A percentile compares a stretch with the other conserved stretches of the same genome.
These are phyloP conservation scores for Indri indri DNA, from an alignment of 2,113 vertebrate species.

Conservation along the genomic window DNA sequence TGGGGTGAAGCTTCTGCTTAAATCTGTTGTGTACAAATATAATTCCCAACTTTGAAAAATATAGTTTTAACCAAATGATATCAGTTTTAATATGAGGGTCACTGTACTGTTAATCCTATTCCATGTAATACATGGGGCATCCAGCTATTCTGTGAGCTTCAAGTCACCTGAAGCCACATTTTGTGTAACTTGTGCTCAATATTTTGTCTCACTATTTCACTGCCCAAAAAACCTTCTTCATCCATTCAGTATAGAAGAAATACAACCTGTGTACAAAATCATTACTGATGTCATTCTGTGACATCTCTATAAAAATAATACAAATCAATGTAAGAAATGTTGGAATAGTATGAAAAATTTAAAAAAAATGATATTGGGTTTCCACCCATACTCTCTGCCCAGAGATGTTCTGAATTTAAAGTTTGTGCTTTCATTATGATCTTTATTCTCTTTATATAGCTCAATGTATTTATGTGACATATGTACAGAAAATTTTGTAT, in stretches of 20 bases:
- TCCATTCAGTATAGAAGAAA: neutral
- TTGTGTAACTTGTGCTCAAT: neutral
- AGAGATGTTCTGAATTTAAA: no score
- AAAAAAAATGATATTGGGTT: no score
- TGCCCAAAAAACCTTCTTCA: neutral
- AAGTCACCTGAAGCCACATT: neutral
- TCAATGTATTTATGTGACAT: no score
- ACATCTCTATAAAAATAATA: neutral
- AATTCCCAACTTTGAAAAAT: neutral
- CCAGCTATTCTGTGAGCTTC: no score
- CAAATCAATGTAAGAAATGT: neutral
- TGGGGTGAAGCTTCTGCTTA: neutral
- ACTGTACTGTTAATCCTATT: no score
- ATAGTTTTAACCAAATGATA: no score
- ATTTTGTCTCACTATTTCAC: neutral
- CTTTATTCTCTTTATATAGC: no score
- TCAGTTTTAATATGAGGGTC: no score
- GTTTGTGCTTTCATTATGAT: no score
- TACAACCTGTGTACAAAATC: neutral
- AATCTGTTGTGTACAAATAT: neutral
- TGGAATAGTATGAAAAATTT: neutral
- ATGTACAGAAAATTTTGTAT: no score
- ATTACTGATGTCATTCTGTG: neutral
- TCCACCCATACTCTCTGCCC: no score
- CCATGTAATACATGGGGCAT: no score